These are phyloP conservation scores for Passerculus sandwichensis DNA, from an alignment of 2,797 vertebrate species.

Conservation along the genomic window DNA sequence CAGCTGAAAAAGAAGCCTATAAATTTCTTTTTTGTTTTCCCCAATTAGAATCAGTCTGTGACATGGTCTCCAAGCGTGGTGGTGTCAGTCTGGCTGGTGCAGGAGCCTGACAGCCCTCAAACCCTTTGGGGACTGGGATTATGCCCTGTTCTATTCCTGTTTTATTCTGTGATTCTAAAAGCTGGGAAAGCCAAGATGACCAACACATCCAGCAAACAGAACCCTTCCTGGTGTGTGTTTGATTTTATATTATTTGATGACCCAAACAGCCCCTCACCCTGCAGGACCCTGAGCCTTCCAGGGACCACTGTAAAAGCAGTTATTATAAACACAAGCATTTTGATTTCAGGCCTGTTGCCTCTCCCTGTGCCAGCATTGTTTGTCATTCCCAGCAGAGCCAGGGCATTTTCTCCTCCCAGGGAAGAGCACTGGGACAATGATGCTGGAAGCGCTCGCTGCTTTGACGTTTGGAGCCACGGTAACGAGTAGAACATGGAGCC, in stretches of 20 bases:
- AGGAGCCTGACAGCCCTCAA: not conserved
- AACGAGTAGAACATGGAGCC: not conserved
- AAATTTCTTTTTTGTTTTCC: not conserved
- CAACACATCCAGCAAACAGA: too few relatives aligned
- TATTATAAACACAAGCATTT: not conserved
- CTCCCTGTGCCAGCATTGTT: constrained; percentile 45
- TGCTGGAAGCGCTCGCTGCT: not conserved
- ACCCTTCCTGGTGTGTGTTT: too few relatives aligned
- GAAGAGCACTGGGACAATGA: not conserved
- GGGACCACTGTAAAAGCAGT: not conserved
- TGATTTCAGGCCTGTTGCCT: not conserved
- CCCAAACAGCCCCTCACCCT: not conserved
- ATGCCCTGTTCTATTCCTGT: not conserved
- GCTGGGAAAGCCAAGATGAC: too few relatives aligned
- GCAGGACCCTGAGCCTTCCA: not conserved
- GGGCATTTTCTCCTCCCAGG: not conserved
- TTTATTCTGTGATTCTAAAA: too few relatives aligned
- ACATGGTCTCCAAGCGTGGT: too few relatives aligned
- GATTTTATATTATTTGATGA: too few relatives aligned
- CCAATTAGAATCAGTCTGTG: not conserved
- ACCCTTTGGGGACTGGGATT: not conserved
- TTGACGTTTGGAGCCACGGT: not conserved
- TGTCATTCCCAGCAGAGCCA: not conserved
- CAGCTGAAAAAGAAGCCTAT: not conserved
- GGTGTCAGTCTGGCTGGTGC: not conserved